Percentiles rank a stretch among this genome's conserved stretches.
Conservation (phyloP, 2,888 invertebrate genomes). For the Leptinotarsa haldemani region DNA sequence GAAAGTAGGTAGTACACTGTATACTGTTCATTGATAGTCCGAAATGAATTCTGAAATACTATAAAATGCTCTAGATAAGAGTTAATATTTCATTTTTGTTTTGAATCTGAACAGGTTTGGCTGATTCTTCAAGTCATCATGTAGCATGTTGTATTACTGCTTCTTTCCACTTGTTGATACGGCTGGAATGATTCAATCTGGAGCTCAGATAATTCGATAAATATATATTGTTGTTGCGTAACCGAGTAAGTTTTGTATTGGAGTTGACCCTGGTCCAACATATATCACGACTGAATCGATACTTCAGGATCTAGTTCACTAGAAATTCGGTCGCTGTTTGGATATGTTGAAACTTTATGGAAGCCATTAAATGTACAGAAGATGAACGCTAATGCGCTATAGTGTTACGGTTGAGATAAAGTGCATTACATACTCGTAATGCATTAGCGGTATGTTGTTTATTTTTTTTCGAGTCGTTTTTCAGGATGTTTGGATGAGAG, state of each 20-base stretch:
- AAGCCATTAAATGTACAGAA: conserved; percentile 31
- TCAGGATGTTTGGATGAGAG: neutral
- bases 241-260: conserved; percentile 57
- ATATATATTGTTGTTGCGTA: conserved; percentile 31
- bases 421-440: conserved; percentile 19
- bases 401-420: conserved; percentile 19
- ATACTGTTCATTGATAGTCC: no score
- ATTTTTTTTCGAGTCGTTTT: neutral
- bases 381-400: conserved; percentile 29
- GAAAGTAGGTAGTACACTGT: no score
- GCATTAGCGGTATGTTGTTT: neutral
- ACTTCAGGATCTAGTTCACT: conserved; percentile 34
- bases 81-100: no score
- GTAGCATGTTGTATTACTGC: no score
- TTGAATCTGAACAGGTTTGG: no score
- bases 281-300: conserved; percentile 46
- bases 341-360: conserved; percentile 30
- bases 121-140: no score
- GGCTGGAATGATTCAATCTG: neutral
- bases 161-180: neutral
- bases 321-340: conserved; percentile 27
- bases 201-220: neutral
- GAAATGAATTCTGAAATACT: no score
- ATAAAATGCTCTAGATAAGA: no score
- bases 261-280: conserved; percentile 54